Evolutionary conservation across 2,113 vertebrate genomes (phyloP), one percentile per base, ranked within the genome.

Genomic region (Lepus europaeus): DNA sequence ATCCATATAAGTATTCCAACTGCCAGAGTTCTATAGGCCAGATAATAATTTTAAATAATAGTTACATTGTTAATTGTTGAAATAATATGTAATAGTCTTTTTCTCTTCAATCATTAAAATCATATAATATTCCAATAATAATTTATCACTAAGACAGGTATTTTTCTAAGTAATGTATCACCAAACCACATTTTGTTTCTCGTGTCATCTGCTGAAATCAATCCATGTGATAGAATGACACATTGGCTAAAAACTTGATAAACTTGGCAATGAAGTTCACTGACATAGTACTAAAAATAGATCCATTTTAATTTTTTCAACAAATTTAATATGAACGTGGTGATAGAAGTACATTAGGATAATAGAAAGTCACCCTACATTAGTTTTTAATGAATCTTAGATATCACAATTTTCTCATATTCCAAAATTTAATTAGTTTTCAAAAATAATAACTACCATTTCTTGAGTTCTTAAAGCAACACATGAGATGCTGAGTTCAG

Each of bases 81-180:
- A 94, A 96, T 97, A 96, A 97, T 96, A 96, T 92, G 29, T 96
- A 97, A 96, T 96, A 96, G 85, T 97, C 97, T 95, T 96, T 93
- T 95, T 96, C 97, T 97, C 90, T 90, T 97, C 95, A 85, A 94
- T 97, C 97, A 96, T 96, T 97, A 97, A 96, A 95, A 96, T 87
- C 88, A 92, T 96, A 93, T 95, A 93, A 96, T 95, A 96, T 97
- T 97, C 97, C 79, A 72, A 96, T 96, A 93, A 97, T 77, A 93
- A 96, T 97, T 96, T 95, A 88, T 97, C 97, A 97, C 70, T 64
- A 80, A 88, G 97, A 96, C 95, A 96, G 96, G 92, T 97, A 97
- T 97, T 97, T 97, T 97, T 97, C 97, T 97, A 97, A 97, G 97
- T 96, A 95, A 97, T 97, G 96, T 87, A 96, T 97, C 97, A 97